phyloP scores from a whole-genome alignment of 2,797 vertebrate genomes.

The Hafferia zeledoni region DNA sequence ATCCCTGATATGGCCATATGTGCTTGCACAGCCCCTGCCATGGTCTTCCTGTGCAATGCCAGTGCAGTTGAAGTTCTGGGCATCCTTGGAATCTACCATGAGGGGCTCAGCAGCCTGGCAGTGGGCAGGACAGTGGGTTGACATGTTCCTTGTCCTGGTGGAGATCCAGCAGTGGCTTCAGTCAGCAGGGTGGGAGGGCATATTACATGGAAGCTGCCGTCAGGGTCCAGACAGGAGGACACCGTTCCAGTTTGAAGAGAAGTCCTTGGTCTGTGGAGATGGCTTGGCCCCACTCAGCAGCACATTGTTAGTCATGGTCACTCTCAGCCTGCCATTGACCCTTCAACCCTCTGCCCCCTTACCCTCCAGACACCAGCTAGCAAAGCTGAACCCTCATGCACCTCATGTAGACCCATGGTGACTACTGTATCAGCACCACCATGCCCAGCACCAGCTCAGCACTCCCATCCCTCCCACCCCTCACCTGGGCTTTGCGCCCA shows the following conservation, averaged over 20 bases:
- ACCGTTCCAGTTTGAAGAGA: not conserved
- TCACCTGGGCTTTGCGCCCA: constrained; percentile 96
- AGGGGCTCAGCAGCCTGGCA: not conserved
- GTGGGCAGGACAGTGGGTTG: not conserved
- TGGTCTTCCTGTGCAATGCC: accelerated
- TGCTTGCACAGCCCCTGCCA: not conserved
- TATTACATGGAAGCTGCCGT: accelerated
- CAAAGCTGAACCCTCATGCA: not conserved
- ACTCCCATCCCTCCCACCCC: not conserved
- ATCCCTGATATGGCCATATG: accelerated
- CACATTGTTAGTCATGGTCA: not conserved
- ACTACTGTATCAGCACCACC: accelerated
- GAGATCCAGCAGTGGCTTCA: not conserved
- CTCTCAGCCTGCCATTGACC: not conserved
- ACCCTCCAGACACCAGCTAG: not conserved
- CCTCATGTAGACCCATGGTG: accelerated
- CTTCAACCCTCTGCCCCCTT: not conserved
- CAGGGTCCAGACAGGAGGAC: not conserved
- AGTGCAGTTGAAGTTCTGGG: accelerated
- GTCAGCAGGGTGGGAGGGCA: not conserved
- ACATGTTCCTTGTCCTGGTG: accelerated
- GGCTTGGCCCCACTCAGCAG: not conserved
- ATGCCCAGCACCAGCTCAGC: not conserved
- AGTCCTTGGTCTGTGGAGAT: not conserved
- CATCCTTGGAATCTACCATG: not conserved